Conservation (phyloP, 2,888 invertebrate genomes). For the Gasteruption jaculator region DNA sequence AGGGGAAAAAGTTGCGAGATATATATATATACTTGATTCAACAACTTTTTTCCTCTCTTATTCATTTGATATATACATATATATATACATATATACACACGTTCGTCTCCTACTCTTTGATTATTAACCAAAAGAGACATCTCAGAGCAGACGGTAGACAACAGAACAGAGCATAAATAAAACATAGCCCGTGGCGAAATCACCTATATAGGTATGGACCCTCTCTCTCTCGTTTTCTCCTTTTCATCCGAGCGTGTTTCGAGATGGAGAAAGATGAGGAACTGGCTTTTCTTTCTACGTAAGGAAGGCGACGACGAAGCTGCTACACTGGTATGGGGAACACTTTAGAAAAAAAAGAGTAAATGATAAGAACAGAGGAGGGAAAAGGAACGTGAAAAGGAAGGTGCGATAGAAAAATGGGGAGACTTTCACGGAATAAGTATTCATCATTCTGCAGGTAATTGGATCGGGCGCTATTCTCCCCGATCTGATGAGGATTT, state of each 20-base stretch:
- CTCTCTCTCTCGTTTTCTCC: too few species aligned
- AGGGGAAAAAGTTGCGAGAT: too few species aligned
- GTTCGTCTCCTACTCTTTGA: slow-evolving; percentile 22
- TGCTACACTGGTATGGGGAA: too few species aligned
- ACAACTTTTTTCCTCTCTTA: too few species aligned
- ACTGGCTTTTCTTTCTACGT: slow-evolving; percentile 8
- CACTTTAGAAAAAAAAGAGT: too few species aligned
- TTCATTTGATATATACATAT: too few species aligned
- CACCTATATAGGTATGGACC: slow-evolving; percentile 20
- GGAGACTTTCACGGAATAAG: slow-evolving; percentile 31
- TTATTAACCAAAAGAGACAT: slow-evolving; percentile 27
- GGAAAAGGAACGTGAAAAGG: slow-evolving; percentile 6
- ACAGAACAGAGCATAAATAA: slow-evolving; percentile 32
- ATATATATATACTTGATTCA: too few species aligned
- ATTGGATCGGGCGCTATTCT: slow-evolving; percentile 36
- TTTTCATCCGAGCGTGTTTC: too few species aligned
- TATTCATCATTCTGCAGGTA: slow-evolving; percentile 39
- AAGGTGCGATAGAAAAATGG: slow-evolving; percentile 15
- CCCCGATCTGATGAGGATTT: slow-evolving; percentile 39
- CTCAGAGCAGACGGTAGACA: slow-evolving; percentile 15
- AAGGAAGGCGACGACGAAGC: too few species aligned
- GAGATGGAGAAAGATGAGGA: slow-evolving; percentile 4
- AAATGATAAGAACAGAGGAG: slow-evolving; percentile 7
- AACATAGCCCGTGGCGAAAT: slow-evolving; percentile 33
- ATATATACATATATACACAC: too few species aligned